Evolutionary conservation across 2,888 invertebrate genomes (phyloP).

Genomic region (Drosophila hamatofila): DNA sequence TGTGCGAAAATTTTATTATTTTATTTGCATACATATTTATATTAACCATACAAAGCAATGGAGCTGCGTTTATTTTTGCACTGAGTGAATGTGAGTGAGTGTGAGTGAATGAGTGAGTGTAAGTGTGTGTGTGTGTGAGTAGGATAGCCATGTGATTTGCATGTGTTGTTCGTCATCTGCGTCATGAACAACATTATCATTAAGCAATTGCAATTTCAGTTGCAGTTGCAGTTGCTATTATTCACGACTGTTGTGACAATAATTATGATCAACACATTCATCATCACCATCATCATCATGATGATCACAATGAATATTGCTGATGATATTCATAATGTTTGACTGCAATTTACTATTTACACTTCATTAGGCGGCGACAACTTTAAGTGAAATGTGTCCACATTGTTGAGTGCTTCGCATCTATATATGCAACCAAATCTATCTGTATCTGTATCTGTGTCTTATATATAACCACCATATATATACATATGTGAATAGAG

Average conservation of each 20-base stretch:
- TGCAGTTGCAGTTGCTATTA: constrained; percentile 8
- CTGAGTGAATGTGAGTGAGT: background rate
- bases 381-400: constrained; percentile 80
- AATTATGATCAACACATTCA: constrained; percentile 26
- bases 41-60: constrained; percentile 58
- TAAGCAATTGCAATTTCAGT: constrained; percentile 24
- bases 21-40: constrained; percentile 79
- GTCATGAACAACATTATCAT: constrained; percentile 62
- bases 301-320: constrained; percentile 45
- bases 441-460: background rate
- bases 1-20: constrained; percentile 68
- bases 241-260: constrained; percentile 46
- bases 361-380: constrained; percentile 79
- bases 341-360: constrained; percentile 80
- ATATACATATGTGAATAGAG: background rate
- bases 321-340: constrained; percentile 70
- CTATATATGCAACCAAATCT: constrained; percentile 20
- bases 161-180: constrained; percentile 74
- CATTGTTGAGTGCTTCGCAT: constrained; percentile 63
- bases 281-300: constrained; percentile 6
- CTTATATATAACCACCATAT: background rate
- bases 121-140: constrained; percentile 22
- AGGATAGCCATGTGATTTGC: constrained; percentile 75
- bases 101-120: background rate
- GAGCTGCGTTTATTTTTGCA: constrained; percentile 49